A percentile compares a stretch with the other conserved stretches of the same genome.
phyloP scores from a whole-genome alignment of 2,888 invertebrate genomes.

The Euspilapteryx auroguttella region DNA sequence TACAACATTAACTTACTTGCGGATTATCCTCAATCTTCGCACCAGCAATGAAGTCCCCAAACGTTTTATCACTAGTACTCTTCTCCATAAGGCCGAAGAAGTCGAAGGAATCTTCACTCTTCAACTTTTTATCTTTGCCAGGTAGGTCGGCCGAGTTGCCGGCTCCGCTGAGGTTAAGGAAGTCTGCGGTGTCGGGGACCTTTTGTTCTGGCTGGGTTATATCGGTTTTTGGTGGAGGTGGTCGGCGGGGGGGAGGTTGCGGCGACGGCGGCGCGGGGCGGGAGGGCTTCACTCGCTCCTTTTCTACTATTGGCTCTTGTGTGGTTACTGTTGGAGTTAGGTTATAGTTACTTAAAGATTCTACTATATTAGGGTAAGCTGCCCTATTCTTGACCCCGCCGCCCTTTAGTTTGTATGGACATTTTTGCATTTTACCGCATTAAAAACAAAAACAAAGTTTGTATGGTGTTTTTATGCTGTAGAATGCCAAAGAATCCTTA shows the following conservation, averaged over 20 bases:
- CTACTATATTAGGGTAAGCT: too few species aligned
- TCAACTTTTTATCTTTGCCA: slow-evolving; percentile 21
- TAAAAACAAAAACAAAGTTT: too few species aligned
- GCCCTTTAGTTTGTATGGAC: too few species aligned
- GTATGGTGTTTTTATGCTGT: too few species aligned
- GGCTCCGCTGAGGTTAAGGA: slow-evolving; percentile 25
- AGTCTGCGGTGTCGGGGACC: slow-evolving; percentile 24
- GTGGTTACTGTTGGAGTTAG: too few species aligned
- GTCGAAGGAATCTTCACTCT: slow-evolving; percentile 60
- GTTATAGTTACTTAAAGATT: too few species aligned
- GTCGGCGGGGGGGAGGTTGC: slow-evolving; percentile 11
- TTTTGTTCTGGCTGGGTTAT: background rate
- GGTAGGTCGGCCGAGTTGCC: slow-evolving; percentile 10
- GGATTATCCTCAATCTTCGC: slow-evolving; percentile 16
- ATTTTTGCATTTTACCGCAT: too few species aligned
- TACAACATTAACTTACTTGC: slow-evolving; percentile 10
- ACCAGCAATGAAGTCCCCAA: slow-evolving; percentile 48
- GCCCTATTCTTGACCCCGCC: too few species aligned
- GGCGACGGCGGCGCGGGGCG: slow-evolving; percentile 22
- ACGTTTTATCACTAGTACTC: slow-evolving; percentile 39
- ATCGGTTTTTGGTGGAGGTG: slow-evolving; percentile 9
- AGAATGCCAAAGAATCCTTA: too few species aligned
- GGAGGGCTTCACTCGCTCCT: slow-evolving; percentile 23
- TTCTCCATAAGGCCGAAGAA: slow-evolving; percentile 63
- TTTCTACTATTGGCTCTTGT: too few species aligned